Percentiles rank a stretch among this genome's conserved stretches.
Conservation (phyloP, 2,113 vertebrate species). For the Nothobranchius furzeri region DNA sequence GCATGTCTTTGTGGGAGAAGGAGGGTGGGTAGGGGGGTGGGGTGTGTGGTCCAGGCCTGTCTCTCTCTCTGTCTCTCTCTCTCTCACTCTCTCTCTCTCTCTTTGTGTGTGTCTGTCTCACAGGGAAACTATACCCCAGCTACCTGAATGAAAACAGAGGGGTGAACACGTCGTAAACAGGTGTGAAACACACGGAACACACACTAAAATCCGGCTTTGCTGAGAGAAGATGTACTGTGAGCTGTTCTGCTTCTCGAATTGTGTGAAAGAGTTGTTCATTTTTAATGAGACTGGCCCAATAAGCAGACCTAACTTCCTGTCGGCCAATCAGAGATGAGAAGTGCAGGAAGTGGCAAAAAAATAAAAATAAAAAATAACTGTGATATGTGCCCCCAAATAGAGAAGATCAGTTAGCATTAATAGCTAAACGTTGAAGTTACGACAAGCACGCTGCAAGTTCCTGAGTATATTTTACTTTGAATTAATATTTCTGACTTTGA, state of each 20-base stretch:
- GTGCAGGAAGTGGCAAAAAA: neutral
- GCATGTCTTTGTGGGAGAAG: conserved; percentile 76
- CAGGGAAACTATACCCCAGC: conserved; percentile 75
- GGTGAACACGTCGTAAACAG: conserved; percentile 38
- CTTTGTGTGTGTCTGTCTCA: conserved; percentile 70
- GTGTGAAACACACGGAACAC: conserved; percentile 4
- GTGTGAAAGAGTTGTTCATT: conserved; percentile 14
- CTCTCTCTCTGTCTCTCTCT: conserved; percentile 62
- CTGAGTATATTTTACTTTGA: neutral
- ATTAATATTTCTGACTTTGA: neutral
- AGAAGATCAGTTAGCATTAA: neutral
- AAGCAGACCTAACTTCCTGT: conserved; percentile 17
- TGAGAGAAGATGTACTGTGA: neutral
- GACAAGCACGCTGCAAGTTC: too few relatives aligned
- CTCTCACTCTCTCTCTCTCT: too few relatives aligned
- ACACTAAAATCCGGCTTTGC: neutral
- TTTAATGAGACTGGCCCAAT: neutral
- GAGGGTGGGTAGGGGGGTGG: conserved; percentile 49
- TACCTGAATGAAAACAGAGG: conserved; percentile 73
- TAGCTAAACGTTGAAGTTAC: too few relatives aligned
- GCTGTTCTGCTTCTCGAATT: neutral
- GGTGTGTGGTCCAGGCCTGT: conserved; percentile 65
- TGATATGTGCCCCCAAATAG: neutral
- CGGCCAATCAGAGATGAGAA: conserved; percentile 4
- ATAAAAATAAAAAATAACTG: neutral